Conservation (phyloP, 2,113 vertebrate species). For the Tenebrosternarchus preto region DNA sequence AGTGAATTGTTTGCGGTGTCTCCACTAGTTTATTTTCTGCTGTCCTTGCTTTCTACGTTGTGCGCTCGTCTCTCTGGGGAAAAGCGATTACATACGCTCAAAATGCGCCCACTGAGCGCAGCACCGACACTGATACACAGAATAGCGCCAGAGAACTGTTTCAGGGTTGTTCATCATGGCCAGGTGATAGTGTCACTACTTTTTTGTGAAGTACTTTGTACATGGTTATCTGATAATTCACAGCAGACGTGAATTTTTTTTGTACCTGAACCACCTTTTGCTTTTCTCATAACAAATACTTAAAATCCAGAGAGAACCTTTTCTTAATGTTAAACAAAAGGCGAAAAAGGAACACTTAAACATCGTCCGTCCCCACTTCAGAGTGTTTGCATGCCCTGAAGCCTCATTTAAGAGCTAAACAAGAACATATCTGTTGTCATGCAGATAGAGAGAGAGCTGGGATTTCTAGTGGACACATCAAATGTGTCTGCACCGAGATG, state of each 20-base stretch:
- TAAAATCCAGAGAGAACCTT: not conserved
- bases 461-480: conserved; percentile 18
- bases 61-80: no score
- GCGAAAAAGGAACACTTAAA: not conserved
- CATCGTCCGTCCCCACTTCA: not conserved
- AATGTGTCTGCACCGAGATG: conserved; percentile 19
- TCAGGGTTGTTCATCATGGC: no score
- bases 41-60: no score
- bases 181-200: no score
- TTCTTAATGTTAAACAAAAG: not conserved
- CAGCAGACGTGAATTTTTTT: not conserved
- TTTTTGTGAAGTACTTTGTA: no score
- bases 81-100: no score
- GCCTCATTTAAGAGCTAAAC: conserved; percentile 1
- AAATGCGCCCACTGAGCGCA: no score
- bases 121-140: no score
- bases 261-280: not conserved
- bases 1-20: no score
- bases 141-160: no score
- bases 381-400: not conserved
- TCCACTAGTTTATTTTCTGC: no score
- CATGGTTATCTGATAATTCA: no score
- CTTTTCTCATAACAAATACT: not conserved
- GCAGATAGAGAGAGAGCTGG: not conserved
- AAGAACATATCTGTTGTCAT: conserved; percentile 27